These are phyloP conservation scores for Glyptemys insculpta DNA, from an alignment of 2,797 vertebrate species.

Conservation along the genomic window DNA sequence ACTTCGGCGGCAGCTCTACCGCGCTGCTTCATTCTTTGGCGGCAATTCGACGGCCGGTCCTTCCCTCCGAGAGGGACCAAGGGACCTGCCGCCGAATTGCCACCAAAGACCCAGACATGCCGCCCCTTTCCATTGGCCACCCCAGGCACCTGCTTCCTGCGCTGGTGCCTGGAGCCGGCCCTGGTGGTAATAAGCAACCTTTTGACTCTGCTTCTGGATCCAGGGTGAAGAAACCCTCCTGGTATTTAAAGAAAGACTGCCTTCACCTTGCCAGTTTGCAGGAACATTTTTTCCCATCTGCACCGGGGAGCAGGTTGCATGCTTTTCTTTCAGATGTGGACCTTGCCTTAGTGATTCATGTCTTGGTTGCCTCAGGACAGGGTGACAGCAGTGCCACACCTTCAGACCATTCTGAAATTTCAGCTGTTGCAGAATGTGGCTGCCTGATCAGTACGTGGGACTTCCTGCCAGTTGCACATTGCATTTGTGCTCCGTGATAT, in stretches of 20 bases:
- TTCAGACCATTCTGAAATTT: neutral
- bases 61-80: too few relatives aligned
- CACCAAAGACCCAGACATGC: too few relatives aligned
- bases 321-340: neutral
- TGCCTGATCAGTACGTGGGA: accelerated
- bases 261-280: accelerated
- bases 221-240: neutral
- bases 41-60: too few relatives aligned
- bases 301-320: accelerated
- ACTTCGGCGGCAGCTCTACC: too few relatives aligned
- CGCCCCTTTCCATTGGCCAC: too few relatives aligned
- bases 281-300: neutral
- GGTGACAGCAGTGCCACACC: accelerated
- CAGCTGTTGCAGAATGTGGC: accelerated
- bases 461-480: neutral
- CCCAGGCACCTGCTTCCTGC: too few relatives aligned
- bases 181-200: accelerated
- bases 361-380: neutral
- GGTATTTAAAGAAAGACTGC: neutral
- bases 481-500: neutral
- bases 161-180: too few relatives aligned
- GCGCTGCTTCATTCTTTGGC: too few relatives aligned
- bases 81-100: too few relatives aligned
- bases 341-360: neutral
- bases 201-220: neutral